Evolutionary conservation across 2,113 vertebrate genomes (phyloP), one percentile per base, ranked within the genome.

Genomic region (Ophthalmolycus amberensis): DNA sequence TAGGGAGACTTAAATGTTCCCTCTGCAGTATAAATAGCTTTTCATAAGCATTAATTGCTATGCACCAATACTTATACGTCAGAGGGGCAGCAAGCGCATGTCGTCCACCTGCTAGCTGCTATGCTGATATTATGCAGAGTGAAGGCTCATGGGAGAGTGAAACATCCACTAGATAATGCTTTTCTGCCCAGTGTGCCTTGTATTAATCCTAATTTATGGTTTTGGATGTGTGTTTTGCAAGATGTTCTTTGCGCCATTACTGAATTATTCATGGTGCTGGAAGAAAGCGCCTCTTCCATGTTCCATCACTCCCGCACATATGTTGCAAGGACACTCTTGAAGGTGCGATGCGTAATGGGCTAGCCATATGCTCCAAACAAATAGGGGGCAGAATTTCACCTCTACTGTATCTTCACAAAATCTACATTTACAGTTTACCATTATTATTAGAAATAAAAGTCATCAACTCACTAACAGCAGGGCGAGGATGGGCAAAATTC

Each of bases 1-100:
- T n/a, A 54, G 52, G 74, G 77, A 83, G 38, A 75, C 62, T 54
- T 72, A 80, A 78, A 80, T 79, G 27, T 64, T 82, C 83, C 77
- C 65, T 11, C 12, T 29, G 72, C 78, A 46, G 42, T 65, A 84
- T 71, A 82, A 82, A 72, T 75, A 68, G 48, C 69, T 80, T 80
- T 32, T 71, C 58, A 78, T 79, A 44, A 62, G 52, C 58, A 79
- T 77, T 80, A 77, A 83, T 82, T 86, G 60, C 79, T 27, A 62
- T 80, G 74, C 42, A 42, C 42, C 16, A 16, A 65, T 56, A 46
- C 69, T 59, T 67, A 50, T 1, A 60, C 77, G 52, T 66, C n/a
- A 68, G 71, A 37, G 40, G 16, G 71, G 73, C 22, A 48, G 15
- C 27, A 48, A 9, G 22, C 38, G 76, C 20, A 15, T 32, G 64